A percentile compares a stretch with the other conserved stretches of the same genome.
These are phyloP conservation scores for Spodoptera picta DNA, from an alignment of 2,888 invertebrate species.

Conservation along the genomic window DNA sequence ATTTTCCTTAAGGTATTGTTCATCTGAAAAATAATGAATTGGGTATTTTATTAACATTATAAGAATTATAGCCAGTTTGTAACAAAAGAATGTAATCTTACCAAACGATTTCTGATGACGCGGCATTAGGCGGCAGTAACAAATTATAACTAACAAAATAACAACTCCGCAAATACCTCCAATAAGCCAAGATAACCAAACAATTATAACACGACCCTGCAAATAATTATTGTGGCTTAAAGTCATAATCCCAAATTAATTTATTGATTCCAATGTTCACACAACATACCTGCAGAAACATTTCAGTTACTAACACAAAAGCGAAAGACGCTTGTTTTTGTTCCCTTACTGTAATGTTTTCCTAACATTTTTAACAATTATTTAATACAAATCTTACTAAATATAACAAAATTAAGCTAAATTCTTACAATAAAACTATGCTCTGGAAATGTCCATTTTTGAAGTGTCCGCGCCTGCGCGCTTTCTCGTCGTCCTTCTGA, in stretches of 20 bases:
- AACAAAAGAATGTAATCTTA: conserved; percentile 68
- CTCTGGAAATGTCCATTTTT: conserved; percentile 62
- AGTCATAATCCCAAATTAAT: conserved; percentile 38
- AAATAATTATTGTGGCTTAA: conserved; percentile 59
- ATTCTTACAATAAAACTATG: conserved; percentile 56
- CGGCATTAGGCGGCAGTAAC: conserved; percentile 92
- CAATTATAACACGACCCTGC: conserved; percentile 86
- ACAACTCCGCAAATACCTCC: conserved; percentile 90
- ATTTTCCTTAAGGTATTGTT: conserved; percentile 83
- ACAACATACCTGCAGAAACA: conserved; percentile 83
- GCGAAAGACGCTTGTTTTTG: conserved; percentile 77
- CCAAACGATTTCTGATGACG: conserved; percentile 91
- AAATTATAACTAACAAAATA: conserved; percentile 90
- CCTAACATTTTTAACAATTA: conserved; percentile 77
- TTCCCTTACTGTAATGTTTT: conserved; percentile 66
- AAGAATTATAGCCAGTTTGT: background rate
- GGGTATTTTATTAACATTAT: background rate
- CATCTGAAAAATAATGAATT: conserved; percentile 71
- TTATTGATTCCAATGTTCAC: conserved; percentile 64
- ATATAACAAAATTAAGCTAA: conserved; percentile 63
- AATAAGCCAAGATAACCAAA: conserved; percentile 88
- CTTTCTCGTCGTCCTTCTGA: background rate
- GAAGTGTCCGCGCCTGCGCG: conserved; percentile 69
- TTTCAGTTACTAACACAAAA: conserved; percentile 81
- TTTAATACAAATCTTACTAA: conserved; percentile 64